These are phyloP conservation scores for Ganaspis brasiliensis DNA, from an alignment of 2,888 invertebrate species.

Conservation along the genomic window DNA sequence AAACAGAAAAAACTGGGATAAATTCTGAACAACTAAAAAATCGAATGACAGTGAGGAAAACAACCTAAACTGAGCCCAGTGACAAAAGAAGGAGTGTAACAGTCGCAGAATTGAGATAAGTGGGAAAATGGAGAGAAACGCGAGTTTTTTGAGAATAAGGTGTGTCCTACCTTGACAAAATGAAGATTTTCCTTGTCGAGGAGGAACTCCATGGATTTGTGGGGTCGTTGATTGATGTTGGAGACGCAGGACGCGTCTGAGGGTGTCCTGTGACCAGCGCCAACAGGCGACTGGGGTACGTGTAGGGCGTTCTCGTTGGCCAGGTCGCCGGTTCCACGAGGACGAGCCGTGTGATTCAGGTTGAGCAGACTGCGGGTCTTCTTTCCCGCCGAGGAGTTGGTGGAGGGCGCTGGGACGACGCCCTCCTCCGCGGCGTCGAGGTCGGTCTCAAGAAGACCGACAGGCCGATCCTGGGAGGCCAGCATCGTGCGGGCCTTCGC, in stretches of 20 bases:
- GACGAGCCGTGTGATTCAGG: conserved; percentile 80
- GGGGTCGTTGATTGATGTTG: conserved; percentile 82
- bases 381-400: conserved; percentile 71
- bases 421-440: conserved; percentile 87
- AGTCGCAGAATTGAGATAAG: too few relatives aligned
- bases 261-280: conserved; percentile 76
- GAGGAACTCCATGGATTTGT: conserved; percentile 97
- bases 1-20: too few relatives aligned
- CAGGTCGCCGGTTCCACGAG: conserved; percentile 78
- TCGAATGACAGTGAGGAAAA: too few relatives aligned
- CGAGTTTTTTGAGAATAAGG: conserved; percentile 38
- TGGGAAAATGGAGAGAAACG: too few relatives aligned
- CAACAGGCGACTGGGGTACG: conserved; percentile 78
- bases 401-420: conserved; percentile 70
- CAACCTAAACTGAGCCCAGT: too few relatives aligned
- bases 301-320: conserved; percentile 78
- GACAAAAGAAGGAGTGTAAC: too few relatives aligned
- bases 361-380: conserved; percentile 87
- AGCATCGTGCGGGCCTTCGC: conserved; percentile 79
- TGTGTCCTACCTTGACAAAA: conserved; percentile 88
- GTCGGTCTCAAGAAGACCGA: conserved; percentile 95
- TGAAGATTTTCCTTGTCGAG: conserved; percentile 95
- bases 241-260: conserved; percentile 72
- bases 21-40: too few relatives aligned
- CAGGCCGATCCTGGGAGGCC: conserved; percentile 83